Evolutionary conservation across 2,113 vertebrate genomes (phyloP).

Genomic region (Pelodiscus sinensis): DNA sequence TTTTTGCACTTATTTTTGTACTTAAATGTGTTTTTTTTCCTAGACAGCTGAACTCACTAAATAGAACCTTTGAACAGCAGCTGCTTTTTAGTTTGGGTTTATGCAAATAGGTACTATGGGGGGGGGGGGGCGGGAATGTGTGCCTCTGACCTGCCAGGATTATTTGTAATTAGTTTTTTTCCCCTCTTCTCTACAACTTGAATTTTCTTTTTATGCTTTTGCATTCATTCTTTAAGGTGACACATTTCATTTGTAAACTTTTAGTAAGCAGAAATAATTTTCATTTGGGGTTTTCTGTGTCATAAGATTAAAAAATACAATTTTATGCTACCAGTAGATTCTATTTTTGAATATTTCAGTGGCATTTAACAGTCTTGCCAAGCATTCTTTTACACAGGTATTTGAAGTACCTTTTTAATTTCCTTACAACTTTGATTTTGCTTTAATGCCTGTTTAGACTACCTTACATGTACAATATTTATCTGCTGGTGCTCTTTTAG

Average conservation of each 20-base stretch:
- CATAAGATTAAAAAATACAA: not conserved
- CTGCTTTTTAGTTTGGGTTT: not conserved
- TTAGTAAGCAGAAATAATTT: not conserved
- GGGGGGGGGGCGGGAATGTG: no score
- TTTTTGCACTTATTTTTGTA: not conserved
- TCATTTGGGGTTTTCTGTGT: not conserved
- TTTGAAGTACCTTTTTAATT: not conserved
- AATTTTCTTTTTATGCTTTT: not conserved
- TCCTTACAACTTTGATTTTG: not conserved
- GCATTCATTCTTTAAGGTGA: not conserved
- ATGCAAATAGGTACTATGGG: not conserved
- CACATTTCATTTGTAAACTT: not conserved
- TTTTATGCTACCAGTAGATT: not conserved
- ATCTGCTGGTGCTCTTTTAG: not conserved
- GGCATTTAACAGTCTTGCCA: not conserved
- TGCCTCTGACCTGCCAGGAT: not conserved
- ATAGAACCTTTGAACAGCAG: not conserved
- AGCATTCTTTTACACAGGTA: not conserved
- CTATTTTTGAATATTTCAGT: not conserved
- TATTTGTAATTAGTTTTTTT: not conserved
- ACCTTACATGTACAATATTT: not conserved
- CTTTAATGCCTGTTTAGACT: not conserved
- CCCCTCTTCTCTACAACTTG: not conserved
- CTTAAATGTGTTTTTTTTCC: not conserved
- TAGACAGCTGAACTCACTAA: not conserved